Evolutionary conservation across 2,113 vertebrate genomes (phyloP).

Genomic region (Tympanuchus pallidicinctus): DNA sequence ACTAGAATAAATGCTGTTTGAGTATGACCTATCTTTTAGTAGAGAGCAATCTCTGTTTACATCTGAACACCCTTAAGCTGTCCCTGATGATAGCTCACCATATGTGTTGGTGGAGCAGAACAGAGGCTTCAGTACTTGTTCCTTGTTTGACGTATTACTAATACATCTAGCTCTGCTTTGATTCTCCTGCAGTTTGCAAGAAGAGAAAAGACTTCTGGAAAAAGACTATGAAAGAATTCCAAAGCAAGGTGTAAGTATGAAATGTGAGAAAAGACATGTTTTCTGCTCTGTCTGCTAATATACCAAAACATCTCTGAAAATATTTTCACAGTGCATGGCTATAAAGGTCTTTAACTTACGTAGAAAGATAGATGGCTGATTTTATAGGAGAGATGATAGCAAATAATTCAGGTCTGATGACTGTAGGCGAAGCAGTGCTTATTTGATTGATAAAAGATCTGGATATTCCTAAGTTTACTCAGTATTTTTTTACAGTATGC

Average conservation of each 20-base stretch:
- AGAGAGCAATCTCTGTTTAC: background rate
- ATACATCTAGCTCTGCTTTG: background rate
- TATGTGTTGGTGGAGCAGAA: background rate
- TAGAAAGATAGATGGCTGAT: background rate
- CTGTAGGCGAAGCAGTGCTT: background rate
- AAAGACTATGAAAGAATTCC: constrained; percentile 82
- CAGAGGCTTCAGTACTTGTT: background rate
- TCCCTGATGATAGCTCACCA: background rate
- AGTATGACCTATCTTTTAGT: background rate
- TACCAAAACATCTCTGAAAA: background rate
- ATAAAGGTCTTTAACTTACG: background rate
- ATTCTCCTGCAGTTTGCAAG: constrained; percentile 77
- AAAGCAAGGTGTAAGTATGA: constrained; percentile 84
- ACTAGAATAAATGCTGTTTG: background rate
- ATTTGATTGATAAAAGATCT: background rate
- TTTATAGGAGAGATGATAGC: background rate
- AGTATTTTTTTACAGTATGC: background rate
- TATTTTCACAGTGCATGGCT: background rate
- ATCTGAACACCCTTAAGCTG: background rate
- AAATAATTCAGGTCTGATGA: background rate
- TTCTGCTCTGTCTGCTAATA: background rate
- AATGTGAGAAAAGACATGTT: background rate
- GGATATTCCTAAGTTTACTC: background rate
- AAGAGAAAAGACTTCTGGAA: constrained; percentile 85
- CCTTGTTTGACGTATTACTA: background rate